phyloP scores from a whole-genome alignment of 1,140 invertebrate genomes.

The Anthonomus grandis region DNA sequence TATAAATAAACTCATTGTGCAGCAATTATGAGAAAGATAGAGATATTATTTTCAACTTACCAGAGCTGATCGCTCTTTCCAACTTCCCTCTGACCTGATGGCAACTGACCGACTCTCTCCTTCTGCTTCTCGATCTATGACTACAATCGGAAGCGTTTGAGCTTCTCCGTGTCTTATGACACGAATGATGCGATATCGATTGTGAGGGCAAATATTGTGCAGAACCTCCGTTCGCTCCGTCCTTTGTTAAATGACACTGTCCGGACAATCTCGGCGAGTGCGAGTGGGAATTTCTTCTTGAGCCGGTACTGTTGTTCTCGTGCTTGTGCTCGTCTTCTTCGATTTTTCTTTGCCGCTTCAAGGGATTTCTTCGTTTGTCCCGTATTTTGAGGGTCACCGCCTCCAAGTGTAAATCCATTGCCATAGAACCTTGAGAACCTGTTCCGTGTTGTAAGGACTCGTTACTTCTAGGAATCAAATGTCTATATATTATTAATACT shows the following conservation, averaged over 20 bases:
- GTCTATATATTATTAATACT: no score
- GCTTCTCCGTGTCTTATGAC: slow-evolving; percentile 27
- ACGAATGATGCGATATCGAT: slow-evolving; percentile 12
- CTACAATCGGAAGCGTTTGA: slow-evolving; percentile 48
- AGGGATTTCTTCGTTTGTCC: slow-evolving; percentile 65
- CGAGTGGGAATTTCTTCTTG: slow-evolving; percentile 36
- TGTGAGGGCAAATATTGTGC: slow-evolving; percentile 35
- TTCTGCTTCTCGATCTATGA: slow-evolving; percentile 37
- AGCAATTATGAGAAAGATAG: no score
- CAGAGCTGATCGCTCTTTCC: slow-evolving; percentile 44
- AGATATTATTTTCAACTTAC: no score
- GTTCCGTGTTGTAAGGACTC: slow-evolving; percentile 55
- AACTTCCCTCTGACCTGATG: slow-evolving; percentile 35
- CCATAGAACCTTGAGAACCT: slow-evolving; percentile 65
- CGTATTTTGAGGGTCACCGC: slow-evolving; percentile 66
- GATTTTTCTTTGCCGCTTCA: slow-evolving; percentile 71
- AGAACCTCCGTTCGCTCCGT: slow-evolving; percentile 28
- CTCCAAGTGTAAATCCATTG: slow-evolving; percentile 67
- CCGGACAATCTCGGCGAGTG: slow-evolving; percentile 24
- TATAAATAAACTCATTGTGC: no score
- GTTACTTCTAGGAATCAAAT: slow-evolving; percentile 40
- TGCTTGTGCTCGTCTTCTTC: slow-evolving; percentile 56
- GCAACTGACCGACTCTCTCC: slow-evolving; percentile 31
- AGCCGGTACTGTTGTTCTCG: slow-evolving; percentile 8
- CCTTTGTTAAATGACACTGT: slow-evolving; percentile 11